Base-by-base conservation (phyloP, 2,113 vertebrate species). In the Rhinopithecus roxellana region DNA sequence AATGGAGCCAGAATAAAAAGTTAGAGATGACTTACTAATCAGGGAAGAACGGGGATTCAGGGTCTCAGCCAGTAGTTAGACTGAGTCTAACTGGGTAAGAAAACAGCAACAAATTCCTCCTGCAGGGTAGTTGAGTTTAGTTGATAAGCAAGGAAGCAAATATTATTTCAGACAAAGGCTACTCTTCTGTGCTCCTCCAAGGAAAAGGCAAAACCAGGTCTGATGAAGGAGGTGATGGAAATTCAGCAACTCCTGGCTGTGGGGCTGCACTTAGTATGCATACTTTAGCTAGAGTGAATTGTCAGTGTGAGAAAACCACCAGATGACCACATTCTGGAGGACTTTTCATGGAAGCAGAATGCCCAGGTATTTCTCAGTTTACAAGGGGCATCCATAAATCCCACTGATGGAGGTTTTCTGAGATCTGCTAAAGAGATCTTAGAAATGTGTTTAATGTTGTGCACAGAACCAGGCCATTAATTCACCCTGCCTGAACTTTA, bases 241-340 rank as follows among this genome's bases (percentile, higher is more conserved):
- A 3, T 0, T 0, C 14, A 23, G 5, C 0, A 2, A 0, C 61
- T 30, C 61, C 27, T 64, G 27, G 27, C 61, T 64, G 27, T 5
- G 2, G 27, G 27, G 27, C 61, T 64, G 61, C 61, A 32, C 27
- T 32, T 64, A 67, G 18, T 48, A 25, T 3, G 35, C 11, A 83
- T 0, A 3, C 17, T 70, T 48, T 8, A 11, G 6, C 32, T 23
- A 8, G 11, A 32, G 38, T 22, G 74, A 74, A 16, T 20, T 40
- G 11, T 3, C 11, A n/a, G 10, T 3, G 4, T 2, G 20, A 55
- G 52, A 23, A 67, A 75, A 23, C 4, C 40, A 0, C 12, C 4
- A 1, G 12, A 3, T 32, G 27, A 3, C 27, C 67, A 9, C 18
- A 0, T 81, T 25, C 30, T 12, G 3, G 10, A 16, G 20, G 48